A percentile compares a stretch with the other conserved stretches of the same genome.
phyloP scores from a whole-genome alignment of 2,113 vertebrate genomes.

The Dasyornis broadbenti region DNA sequence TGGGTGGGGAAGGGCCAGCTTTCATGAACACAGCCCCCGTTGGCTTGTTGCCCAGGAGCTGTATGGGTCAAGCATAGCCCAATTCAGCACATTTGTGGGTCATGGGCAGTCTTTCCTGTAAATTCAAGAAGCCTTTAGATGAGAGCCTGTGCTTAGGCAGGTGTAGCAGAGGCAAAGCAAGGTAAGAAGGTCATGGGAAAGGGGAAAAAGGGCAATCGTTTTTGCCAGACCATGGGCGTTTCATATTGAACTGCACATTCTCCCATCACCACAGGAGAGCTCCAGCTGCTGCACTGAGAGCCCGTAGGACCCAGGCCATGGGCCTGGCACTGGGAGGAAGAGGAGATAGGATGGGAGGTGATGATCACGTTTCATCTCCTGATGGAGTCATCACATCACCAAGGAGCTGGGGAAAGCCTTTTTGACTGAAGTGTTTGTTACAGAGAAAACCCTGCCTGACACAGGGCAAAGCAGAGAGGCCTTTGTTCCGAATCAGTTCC shows the following conservation, averaged over 20 bases:
- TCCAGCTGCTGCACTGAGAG: neutral
- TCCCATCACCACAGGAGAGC: neutral
- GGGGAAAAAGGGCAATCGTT: neutral
- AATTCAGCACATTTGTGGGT: neutral
- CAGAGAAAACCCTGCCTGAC: neutral
- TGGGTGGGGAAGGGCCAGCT: neutral
- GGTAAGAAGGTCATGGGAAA: neutral
- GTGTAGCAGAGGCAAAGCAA: neutral
- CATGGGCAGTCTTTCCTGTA: neutral
- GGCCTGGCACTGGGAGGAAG: neutral
- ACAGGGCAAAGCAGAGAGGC: neutral
- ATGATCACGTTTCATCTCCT: neutral
- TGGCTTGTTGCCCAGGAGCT: neutral
- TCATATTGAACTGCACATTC: accelerated
- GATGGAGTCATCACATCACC: neutral
- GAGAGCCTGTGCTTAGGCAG: neutral
- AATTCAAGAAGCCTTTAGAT: neutral
- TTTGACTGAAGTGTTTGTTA: accelerated
- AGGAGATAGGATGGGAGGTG: neutral
- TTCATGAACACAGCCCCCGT: neutral
- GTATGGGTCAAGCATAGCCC: neutral
- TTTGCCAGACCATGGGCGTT: neutral
- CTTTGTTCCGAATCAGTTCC: neutral
- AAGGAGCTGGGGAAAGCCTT: neutral
- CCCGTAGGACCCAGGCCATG: neutral